phyloP scores from a whole-genome alignment of 2,797 vertebrate species.

The Pogonophryne albipinna region DNA sequence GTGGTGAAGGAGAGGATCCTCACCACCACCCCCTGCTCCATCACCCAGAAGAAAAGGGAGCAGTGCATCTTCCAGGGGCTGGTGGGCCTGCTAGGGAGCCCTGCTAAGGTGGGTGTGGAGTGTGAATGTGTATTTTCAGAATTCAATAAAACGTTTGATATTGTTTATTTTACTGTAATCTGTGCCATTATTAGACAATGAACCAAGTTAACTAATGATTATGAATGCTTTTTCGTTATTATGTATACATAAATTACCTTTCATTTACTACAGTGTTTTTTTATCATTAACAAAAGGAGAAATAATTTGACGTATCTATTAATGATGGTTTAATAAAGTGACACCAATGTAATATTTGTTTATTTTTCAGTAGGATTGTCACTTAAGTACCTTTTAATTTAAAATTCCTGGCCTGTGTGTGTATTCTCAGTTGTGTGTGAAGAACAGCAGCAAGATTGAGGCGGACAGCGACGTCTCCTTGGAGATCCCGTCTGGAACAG shows the following conservation, averaged over 20 bases:
- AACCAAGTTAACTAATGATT: no score
- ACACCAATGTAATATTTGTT: background rate
- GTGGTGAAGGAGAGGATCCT: constrained; percentile 91
- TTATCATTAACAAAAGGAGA: no score
- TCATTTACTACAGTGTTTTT: no score
- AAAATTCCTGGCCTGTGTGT: background rate
- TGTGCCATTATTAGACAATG: no score
- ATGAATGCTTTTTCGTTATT: no score
- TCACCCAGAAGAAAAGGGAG: constrained; percentile 83
- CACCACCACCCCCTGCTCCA: constrained; percentile 85
- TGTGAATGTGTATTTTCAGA: background rate
- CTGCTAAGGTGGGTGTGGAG: constrained; percentile 49
- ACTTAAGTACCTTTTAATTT: no score
- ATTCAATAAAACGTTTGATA: background rate
- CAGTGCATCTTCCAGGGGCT: constrained; percentile 72
- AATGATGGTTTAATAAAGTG: no score
- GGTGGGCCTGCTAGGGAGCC: constrained; percentile 60
- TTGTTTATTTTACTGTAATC: no score
- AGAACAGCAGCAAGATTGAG: constrained; percentile 77
- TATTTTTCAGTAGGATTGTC: background rate
- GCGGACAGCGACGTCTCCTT: constrained; percentile 84
- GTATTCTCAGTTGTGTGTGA: constrained; percentile 81
- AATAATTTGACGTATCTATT: no score
- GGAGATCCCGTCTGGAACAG: constrained; percentile 88
- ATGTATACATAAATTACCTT: no score